Evolutionary conservation across 2,113 vertebrate species (phyloP), one percentile per base, ranked within the genome.

Genomic region (Melozone crissalis): DNA sequence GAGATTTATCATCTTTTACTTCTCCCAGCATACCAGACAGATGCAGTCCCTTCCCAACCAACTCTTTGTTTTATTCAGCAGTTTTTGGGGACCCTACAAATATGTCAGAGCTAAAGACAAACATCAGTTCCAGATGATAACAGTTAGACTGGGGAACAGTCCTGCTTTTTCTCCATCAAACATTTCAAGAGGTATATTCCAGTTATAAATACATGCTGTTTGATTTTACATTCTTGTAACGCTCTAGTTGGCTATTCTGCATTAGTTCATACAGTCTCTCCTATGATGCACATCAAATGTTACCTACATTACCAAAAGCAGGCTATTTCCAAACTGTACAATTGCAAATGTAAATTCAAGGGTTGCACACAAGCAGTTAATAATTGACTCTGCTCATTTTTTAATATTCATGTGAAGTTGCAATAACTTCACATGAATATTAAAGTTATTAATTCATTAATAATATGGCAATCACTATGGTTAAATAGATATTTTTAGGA

Each of bases 391-490:
- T 2, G 37, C 11, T 20, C 4, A 57, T 27, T 76, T 66, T 58
- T 51, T 20, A 2, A 27, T 46, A 37, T 31, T 62, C 15, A 20
- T 4, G 21, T 63, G 17, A 21, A 80, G 31, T 86, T 76, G 13
- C 37, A 86, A 37, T 37, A 57, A 62, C 11, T 88, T 15, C 41
- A 43, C 15, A 43, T 43, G 15, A 43, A 43, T 43, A 43, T 43
- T 43, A 43, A 43, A 43, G 41, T 43, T 43, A 43, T 43, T 43
- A 15, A 43, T 43, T 68, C 28, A 10, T 21, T 79, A 89, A 78
- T 69, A 72, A 82, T 7, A 73, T 1, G 2, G 17, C 20, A 44
- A n/a, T 44, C 23, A 14, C 7, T 39, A 20, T 1, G 0, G 27
- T 57, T 47, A 58, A 63, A 63, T 4, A 55, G 12, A 65, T 11